Evolutionary conservation across 2,888 invertebrate genomes (phyloP), one percentile per base, ranked within the genome.

Genomic region (Acronicta psi): DNA sequence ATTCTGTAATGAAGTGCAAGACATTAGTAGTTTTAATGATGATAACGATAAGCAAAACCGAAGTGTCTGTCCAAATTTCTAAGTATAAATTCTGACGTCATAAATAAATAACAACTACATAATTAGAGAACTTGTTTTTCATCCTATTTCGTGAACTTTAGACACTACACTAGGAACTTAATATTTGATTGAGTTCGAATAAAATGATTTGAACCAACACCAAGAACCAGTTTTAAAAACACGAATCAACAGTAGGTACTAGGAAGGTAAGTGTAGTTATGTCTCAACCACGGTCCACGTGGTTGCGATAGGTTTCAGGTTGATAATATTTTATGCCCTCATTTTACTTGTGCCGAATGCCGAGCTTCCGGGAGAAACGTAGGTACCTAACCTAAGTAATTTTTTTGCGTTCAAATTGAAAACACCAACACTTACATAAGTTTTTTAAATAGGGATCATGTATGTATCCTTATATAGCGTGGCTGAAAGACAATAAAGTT

Each of bases 41-140:
- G 55, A 59, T 73, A 69, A 60, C 51, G 72, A 72, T 70, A 70
- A 67, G 45, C 64, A 68, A 72, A 60, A 58, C 66, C 61, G 53
- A 65, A 63, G 44, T 52, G 44, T 64, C 41, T 42, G 53, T 41
- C 46, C n/a, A 31, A 42, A 52, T 64, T n/a, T n/a, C n/a, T n/a
- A 73, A 43, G 51, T 64, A 74, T 44, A 49, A 59, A 59, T 54
- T 53, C 36, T 61, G 63, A 20, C 44, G 50, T 46, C 43, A 20
- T 58, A 41, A 51, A 62, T 59, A 50, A 45, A 45, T 34, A 67
- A 53, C 57, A 65, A 60, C 46, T 42, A 56, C 49, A 54, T 65
- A 43, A 52, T 62, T 67, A 61, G 46, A 45, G 13, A 59, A 54
- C 47, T 51, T 53, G 73, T 65, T 56, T 59, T 44, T 50, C 42